A percentile compares a stretch with the other conserved stretches of the same genome.
phyloP scores from a whole-genome alignment of 2,113 vertebrate species.

The Psephotus haematonotus region DNA sequence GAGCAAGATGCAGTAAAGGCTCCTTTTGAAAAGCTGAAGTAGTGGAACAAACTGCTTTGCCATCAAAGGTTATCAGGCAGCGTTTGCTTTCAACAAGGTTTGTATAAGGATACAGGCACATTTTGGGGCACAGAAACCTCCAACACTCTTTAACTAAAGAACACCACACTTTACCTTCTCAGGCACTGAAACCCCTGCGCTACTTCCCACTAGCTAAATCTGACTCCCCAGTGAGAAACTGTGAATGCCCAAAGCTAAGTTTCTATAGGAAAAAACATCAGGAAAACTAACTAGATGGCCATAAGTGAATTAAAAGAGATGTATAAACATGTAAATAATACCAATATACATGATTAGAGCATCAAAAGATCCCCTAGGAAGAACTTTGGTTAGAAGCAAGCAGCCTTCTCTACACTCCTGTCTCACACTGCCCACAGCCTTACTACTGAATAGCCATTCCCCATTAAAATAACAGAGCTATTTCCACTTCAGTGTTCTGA shows the following conservation, averaged over 20 bases:
- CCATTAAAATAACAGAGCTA: too few relatives aligned
- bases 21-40: not conserved
- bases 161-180: not conserved
- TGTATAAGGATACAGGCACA: not conserved
- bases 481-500: not conserved
- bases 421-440: not conserved
- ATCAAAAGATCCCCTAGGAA: not conserved
- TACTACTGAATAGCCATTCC: not conserved
- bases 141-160: not conserved
- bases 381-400: not conserved
- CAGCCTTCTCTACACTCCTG: not conserved
- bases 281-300: not conserved
- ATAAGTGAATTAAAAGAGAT: not conserved
- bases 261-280: not conserved
- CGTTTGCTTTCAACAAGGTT: not conserved
- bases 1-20: not conserved
- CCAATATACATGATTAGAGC: not conserved
- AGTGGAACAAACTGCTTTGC: not conserved
- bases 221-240: not conserved
- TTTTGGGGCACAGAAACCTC: not conserved
- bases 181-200: not conserved
- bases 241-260: not conserved
- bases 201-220: not conserved
- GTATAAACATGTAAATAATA: not conserved
- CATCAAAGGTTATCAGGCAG: not conserved